These are phyloP conservation scores for Calidris pugnax DNA, from an alignment of 2,113 vertebrate species.

Conservation along the genomic window DNA sequence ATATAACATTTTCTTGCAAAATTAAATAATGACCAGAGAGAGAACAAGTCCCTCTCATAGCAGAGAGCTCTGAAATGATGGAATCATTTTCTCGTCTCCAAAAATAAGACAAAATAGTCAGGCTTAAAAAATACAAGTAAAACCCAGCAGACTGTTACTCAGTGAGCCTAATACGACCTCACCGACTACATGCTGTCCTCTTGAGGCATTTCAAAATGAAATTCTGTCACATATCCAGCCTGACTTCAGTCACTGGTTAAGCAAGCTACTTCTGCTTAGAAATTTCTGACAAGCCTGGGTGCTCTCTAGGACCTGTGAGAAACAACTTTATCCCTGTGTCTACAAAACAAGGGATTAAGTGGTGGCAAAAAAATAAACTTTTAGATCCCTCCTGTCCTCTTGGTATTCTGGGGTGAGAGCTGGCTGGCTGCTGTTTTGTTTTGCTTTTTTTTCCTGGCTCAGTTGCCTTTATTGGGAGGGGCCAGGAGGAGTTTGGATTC, in stretches of 20 bases:
- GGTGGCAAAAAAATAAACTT: neutral
- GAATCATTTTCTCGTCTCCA: accelerated
- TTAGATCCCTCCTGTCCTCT: neutral
- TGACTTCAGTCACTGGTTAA: neutral
- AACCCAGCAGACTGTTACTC: neutral
- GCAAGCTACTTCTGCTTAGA: neutral
- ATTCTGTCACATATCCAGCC: neutral
- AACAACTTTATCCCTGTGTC: neutral
- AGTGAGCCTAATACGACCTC: neutral
- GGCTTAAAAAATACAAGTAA: neutral
- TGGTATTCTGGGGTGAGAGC: neutral
- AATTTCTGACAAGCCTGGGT: neutral
- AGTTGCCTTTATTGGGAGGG: neutral
- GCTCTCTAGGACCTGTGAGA: neutral
- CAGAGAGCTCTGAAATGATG: neutral
- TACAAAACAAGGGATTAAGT: neutral
- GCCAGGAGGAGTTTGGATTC: neutral
- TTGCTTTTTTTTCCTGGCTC: neutral
- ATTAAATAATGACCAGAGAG: neutral
- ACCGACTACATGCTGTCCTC: neutral
- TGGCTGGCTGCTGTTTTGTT: neutral
- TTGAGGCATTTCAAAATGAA: neutral
- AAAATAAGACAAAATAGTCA: neutral
- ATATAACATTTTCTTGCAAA: neutral
- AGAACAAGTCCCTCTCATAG: neutral